Percentiles rank a stretch among this genome's conserved stretches.
Evolutionary conservation across 2,888 invertebrate species (phyloP).

Genomic region (Cerastis rubricosa): DNA sequence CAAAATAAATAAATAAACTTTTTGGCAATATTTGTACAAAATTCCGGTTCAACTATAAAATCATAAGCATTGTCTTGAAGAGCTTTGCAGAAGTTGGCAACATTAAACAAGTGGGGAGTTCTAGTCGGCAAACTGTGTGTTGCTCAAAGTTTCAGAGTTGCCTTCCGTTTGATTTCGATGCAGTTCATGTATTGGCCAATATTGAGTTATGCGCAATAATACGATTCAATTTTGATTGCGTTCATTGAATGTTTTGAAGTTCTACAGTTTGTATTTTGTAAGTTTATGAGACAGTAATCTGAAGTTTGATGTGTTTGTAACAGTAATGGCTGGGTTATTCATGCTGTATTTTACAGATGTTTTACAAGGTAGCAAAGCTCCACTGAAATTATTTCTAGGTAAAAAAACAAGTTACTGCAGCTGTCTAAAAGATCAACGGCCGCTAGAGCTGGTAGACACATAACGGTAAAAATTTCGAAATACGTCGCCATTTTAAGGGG

Average conservation of each 20-base stretch:
- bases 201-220: conserved; percentile 42
- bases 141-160: conserved; percentile 50
- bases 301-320: not conserved
- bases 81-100: conserved; percentile 48
- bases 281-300: not conserved
- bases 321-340: not conserved
- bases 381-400: not conserved
- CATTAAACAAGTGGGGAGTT: conserved; percentile 59
- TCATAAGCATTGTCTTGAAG: conserved; percentile 39
- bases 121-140: conserved; percentile 71
- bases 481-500: no score
- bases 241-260: conserved; percentile 34
- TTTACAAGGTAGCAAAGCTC: not conserved
- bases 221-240: conserved; percentile 53
- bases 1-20: no score
- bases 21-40: conserved; percentile 11
- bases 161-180: conserved; percentile 54
- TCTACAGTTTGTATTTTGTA: conserved; percentile 10
- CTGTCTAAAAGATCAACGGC: not conserved
- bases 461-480: no score
- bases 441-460: not conserved
- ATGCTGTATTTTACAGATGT: not conserved
- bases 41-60: conserved; percentile 37
- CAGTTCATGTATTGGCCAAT: conserved; percentile 54
- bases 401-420: not conserved